Evolutionary conservation across 2,113 vertebrate genomes (phyloP), one percentile per base, ranked within the genome.

Genomic region (Lanius collurio): DNA sequence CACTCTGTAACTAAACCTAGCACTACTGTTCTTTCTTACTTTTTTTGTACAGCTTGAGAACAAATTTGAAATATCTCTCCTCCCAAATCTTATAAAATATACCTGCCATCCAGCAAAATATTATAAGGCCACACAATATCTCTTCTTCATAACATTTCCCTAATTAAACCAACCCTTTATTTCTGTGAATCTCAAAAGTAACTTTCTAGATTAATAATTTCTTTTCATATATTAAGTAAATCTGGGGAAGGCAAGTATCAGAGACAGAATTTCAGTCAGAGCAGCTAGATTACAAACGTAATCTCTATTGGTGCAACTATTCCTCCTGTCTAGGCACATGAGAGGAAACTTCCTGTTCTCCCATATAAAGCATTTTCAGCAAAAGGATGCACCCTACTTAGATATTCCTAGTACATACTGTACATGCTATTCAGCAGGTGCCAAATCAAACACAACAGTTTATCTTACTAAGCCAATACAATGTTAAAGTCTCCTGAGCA

Each of bases 381-480:
- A 69, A 68, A 94, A 73, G 59, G 55, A 88, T 53, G 46, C 20
- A 78, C 19, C 11, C 76, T 47, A 19, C 39, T 92, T 68, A 84
- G 41, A 59, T 41, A 87, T 68, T 87, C 41, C 69, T 39, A 42
- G 44, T 59, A 84, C 52, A 70, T 21, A 12, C 10, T 20, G 33
- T 69, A 87, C 44, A 33, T 30, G 69, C 50, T 59, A 37, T 46
- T 83, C 67, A 75, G 65, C 35, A 78, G 83, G 81, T 83, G 83
- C 76, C 78, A 95, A 84, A 68, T n/a, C 67, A 93, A 93, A 88
- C 50, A 90, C 30, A 80, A 13, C 39, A 50, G 90, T 83, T 92
- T 49, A 86, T 65, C 67, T 90, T 94, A 73, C 46, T 83, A 75
- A 93, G 71, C 13, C 6, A 1, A 26, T 62, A 56, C 0, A 2